Evolutionary conservation across 2,113 vertebrate species (phyloP).

Genomic region (Pseudolaguvia tuberculata): DNA sequence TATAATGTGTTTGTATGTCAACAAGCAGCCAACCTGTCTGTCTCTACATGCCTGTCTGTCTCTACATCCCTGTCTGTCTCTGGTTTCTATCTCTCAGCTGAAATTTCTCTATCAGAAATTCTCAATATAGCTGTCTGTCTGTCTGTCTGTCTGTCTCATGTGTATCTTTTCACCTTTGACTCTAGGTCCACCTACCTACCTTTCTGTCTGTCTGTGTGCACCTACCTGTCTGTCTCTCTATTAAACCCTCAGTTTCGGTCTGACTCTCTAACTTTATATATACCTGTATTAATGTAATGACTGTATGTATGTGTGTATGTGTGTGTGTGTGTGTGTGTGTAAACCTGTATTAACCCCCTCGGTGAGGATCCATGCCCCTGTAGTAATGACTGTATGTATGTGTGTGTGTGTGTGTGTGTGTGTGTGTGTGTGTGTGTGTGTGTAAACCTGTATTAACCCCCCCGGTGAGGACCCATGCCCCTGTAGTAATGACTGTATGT

Average conservation of each 20-base stretch:
- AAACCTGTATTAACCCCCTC: constrained; percentile 96
- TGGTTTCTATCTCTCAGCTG: too few species aligned
- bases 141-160: too few species aligned
- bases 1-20: not conserved
- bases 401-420: too few species aligned
- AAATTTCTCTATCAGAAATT: too few species aligned
- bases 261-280: not conserved
- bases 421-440: too few species aligned
- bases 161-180: too few species aligned
- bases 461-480: constrained; percentile 98
- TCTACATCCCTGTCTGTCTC: not conserved
- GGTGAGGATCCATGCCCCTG: constrained; percentile 97
- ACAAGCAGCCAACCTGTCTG: not conserved
- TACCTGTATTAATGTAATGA: constrained; percentile 77
- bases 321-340: not conserved
- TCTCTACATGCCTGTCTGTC: not conserved
- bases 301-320: not conserved
- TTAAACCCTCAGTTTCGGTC: too few species aligned
- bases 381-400: too few species aligned
- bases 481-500: constrained; percentile 61
- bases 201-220: not conserved
- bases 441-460: constrained; percentile 92
- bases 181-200: too few species aligned
- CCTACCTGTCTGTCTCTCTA: not conserved
- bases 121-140: too few species aligned